Conservation (phyloP, 2,888 invertebrate species). For the Lacanobia oleracea region DNA sequence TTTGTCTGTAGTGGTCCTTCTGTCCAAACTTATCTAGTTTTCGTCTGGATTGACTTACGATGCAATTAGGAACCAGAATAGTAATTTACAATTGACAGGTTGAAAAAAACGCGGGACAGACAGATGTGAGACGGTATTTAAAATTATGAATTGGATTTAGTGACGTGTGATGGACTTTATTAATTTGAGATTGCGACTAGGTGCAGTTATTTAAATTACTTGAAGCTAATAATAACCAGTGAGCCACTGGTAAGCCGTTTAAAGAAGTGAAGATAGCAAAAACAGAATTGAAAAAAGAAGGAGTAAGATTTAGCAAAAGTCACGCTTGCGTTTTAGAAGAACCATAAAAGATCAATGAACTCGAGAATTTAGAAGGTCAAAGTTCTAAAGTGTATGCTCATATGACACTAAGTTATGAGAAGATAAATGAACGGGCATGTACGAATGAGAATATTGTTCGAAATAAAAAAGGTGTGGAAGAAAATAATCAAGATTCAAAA, state of each 20-base stretch:
- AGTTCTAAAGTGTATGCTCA: background rate
- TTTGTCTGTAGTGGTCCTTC: constrained; percentile 20
- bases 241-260: background rate
- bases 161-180: constrained; percentile 29
- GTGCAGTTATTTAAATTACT: background rate
- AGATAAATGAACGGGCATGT: background rate
- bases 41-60: constrained; percentile 36
- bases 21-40: constrained; percentile 7
- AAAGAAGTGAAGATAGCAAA: background rate
- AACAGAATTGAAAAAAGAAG: background rate
- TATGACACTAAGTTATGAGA: background rate
- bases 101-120: constrained; percentile 47
- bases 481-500: background rate
- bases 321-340: too few relatives aligned
- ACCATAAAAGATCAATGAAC: background rate
- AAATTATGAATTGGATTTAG: constrained; percentile 45
- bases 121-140: constrained; percentile 45
- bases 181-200: constrained; percentile 17
- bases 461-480: background rate
- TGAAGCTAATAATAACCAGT: background rate
- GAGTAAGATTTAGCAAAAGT: background rate
- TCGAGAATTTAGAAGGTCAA: background rate
- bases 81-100: constrained; percentile 68
- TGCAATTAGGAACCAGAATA: constrained; percentile 70
- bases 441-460: background rate